Conservation (phyloP, 2,888 invertebrate species). For the Ernsta delagoae region DNA sequence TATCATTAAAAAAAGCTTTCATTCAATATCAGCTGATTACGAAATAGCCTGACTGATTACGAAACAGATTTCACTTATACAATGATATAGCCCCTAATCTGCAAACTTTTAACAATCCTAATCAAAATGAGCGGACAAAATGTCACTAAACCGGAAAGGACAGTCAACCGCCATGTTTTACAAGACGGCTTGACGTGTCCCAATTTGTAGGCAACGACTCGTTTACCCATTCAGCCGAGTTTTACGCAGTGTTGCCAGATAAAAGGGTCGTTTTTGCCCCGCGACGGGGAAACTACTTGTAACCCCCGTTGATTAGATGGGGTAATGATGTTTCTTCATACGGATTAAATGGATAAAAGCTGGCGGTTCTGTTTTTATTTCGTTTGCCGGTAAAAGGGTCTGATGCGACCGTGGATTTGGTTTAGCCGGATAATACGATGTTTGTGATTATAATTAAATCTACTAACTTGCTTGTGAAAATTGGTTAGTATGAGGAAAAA, state of each 20-base stretch:
- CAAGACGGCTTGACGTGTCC: slow-evolving; percentile 43
- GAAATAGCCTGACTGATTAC: no score
- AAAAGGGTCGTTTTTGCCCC: slow-evolving; percentile 63
- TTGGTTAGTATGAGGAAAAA: no score
- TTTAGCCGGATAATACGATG: slow-evolving; percentile 7
- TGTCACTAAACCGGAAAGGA: slow-evolving; percentile 39
- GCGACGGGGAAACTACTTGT: slow-evolving; percentile 60
- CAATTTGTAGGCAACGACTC: slow-evolving; percentile 45
- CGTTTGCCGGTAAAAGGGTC: slow-evolving; percentile 29
- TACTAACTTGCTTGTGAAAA: not conserved
- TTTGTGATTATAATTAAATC: slow-evolving; percentile 11
- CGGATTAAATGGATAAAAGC: slow-evolving; percentile 54
- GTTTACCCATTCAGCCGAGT: slow-evolving; percentile 55
- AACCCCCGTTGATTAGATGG: slow-evolving; percentile 71
- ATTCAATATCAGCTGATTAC: no score
- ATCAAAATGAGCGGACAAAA: slow-evolving; percentile 39
- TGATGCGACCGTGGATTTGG: slow-evolving; percentile 21
- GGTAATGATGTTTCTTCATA: slow-evolving; percentile 61
- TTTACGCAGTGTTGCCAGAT: slow-evolving; percentile 69
- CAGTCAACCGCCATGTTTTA: slow-evolving; percentile 45
- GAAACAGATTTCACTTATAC: not conserved
- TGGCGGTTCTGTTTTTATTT: slow-evolving; percentile 44
- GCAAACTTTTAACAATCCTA: slow-evolving; percentile 35
- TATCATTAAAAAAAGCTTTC: no score
- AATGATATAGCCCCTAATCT: slow-evolving; percentile 19